These are phyloP conservation scores for Paratrypauchen microcephalus DNA, from an alignment of 2,797 vertebrate species.

Conservation along the genomic window DNA sequence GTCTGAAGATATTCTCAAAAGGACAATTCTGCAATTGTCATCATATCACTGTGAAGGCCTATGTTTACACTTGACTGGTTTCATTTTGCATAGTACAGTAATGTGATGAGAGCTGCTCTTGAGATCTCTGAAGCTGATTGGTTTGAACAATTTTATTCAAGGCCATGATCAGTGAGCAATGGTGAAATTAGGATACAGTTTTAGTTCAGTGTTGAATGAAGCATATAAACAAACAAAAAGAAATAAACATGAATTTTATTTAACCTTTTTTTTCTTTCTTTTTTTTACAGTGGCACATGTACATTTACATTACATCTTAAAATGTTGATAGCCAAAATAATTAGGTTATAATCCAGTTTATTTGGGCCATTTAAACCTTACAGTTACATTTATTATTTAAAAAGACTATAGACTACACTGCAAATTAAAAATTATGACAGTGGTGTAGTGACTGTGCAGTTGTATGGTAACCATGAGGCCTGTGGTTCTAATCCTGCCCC, in stretches of 20 bases:
- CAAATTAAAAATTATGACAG: no score
- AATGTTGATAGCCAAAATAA: no score
- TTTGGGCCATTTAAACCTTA: no score
- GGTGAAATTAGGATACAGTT: background rate
- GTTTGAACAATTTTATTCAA: constrained; percentile 16
- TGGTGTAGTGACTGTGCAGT: no score
- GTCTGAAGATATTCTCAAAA: constrained; percentile 9
- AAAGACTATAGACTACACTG: no score
- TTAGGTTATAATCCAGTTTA: no score
- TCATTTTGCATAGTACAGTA: constrained; percentile 35
- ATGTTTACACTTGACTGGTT: constrained; percentile 11
- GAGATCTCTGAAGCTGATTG: background rate
- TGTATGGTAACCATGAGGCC: no score
- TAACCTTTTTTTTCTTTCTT: no score
- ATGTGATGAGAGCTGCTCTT: constrained; percentile 14
- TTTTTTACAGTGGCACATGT: no score
- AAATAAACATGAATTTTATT: background rate
- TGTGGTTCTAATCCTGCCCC: no score
- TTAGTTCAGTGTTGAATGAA: background rate
- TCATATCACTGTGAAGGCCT: background rate
- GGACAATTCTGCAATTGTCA: constrained; percentile 6
- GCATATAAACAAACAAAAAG: background rate
- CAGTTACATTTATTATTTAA: no score
- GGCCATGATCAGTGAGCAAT: background rate
- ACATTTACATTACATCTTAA: no score